Evolutionary conservation across 2,888 invertebrate genomes (phyloP), one percentile per base, ranked within the genome.

Genomic region (Hirudinaria manillensis): DNA sequence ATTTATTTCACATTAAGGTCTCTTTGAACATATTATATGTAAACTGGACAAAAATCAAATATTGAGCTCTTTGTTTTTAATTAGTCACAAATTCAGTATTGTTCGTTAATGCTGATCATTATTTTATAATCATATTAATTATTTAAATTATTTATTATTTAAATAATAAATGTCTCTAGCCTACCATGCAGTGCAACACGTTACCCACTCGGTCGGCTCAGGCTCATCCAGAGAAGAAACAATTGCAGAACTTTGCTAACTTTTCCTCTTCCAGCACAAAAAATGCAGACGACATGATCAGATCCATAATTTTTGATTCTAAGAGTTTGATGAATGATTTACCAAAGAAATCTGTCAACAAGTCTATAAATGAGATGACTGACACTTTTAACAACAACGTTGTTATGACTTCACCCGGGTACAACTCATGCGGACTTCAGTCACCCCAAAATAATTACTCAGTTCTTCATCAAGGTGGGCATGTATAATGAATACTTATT

Each of bases 241-340:
- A 68, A 21, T 32, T 13, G 34, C 7, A 7, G n/a, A 36, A 24
- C 68, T 29, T 34, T 34, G 29, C 29, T 10, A 34, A 36, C n/a
- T 68, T 68, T 68, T 32, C 68, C 13, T 29, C n/a, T 10, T 34
- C 68, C 10, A 24, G n/a, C 7, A 13, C 68, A n/a, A 68, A 68
- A 68, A 68, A 68, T 36, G 68, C 68, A 34, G 68, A 68, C 16
- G 68, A 68, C 32, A 68, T 68, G 32, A 68, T 68, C 68, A 29
- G 32, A 34, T 68, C 68, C n/a, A 29, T 68, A 29, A 36, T 68
- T 34, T 6, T 36, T 7, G 68, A 68, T 68, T 36, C 68, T 34
- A 34, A 32, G 34, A 68, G 68, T 13, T n/a, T 68, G 34, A 68
- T 32, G 13, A 21, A 1, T 34, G n/a, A 32, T 34, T 13, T 7